Base-by-base conservation (phyloP, 2,113 vertebrate species). In the Mystacornis crossleyi region DNA sequence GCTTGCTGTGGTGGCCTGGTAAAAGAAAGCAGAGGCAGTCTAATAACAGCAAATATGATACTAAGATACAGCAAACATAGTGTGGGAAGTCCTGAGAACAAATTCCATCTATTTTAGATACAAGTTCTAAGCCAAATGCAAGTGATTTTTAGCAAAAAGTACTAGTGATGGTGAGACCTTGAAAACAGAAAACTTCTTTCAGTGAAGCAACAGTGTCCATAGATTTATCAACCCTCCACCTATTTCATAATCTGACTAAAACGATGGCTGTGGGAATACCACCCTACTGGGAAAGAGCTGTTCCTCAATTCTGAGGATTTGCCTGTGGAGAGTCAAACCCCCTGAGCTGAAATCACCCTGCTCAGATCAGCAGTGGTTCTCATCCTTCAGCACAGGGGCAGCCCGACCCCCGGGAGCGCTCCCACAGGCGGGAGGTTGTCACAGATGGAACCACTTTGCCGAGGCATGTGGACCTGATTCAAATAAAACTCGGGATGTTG, bases 391-490 rank as follows among this genome's bases (percentile, higher is more conserved):
- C 5, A 4, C 1, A 8, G 54, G 74, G 50, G 5, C 60, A 88
- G 90, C 29, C 42, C 0, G 3, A 57, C 64, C 50, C 62, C 0
- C 2, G 71, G 86, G 65, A 85, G 36, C 0, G 0, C 73, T 93
- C 3, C 1, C 42, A 75, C 67, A 81, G 81, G 81, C 86, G 86
- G 88, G 73, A 86, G 89, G 50, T 60, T 88, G 86, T 94, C 90
- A 95, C 95, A 96, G 95, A 96, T 96, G 97, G 95, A 97, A 95
- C 38, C 81, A 92, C 93, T 96, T 97, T 89, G 90, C 81, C 0
- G 20, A 94, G 65, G 91, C 95, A 85, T 93, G 93, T 94, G 95
- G 95, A 93, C 69, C 75, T 79, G 50, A 28, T 91, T 94, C 96
- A 97, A 97, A 85, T 77, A 94, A 91, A 97, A 95, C 64, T 77